A percentile compares a stretch with the other conserved stretches of the same genome.
Conservation (phyloP, 2,113 vertebrate genomes). For the Saimiri boliviensis region DNA sequence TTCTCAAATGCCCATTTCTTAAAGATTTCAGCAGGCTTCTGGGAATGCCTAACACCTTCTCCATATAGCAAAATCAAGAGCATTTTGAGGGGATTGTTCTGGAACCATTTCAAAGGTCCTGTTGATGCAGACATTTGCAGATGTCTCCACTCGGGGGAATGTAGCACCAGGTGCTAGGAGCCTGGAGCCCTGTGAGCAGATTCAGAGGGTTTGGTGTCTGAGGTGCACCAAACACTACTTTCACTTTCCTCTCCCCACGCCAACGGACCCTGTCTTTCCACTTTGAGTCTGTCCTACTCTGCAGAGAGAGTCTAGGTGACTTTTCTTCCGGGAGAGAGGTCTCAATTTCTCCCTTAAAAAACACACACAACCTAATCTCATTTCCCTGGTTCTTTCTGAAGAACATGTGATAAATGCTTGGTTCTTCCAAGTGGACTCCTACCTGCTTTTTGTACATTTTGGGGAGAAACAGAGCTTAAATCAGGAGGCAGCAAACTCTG, state of each 20-base stretch:
- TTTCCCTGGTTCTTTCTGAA: background rate
- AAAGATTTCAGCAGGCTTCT: background rate
- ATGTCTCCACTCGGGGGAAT: background rate
- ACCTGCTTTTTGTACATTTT: background rate
- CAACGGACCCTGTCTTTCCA: background rate
- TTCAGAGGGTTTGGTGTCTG: too few species aligned
- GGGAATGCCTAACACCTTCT: background rate
- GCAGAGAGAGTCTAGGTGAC: background rate
- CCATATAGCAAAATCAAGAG: background rate
- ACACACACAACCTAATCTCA: background rate
- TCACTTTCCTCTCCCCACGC: too few species aligned
- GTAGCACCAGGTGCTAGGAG: background rate
- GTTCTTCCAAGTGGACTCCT: background rate
- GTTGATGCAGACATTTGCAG: background rate
- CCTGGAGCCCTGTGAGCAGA: background rate
- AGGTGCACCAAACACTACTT: background rate
- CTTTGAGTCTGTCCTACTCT: background rate
- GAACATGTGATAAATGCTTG: conserved; percentile 1
- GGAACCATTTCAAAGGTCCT: conserved; percentile 3
- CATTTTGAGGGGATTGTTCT: background rate
- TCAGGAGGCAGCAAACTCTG: background rate
- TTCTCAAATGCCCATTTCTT: background rate
- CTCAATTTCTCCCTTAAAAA: background rate
- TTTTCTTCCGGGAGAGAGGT: background rate
- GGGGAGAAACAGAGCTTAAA: background rate